These are phyloP conservation scores for Amblyopsis hoosieri DNA, from an alignment of 2,797 vertebrate species.

Conservation along the genomic window DNA sequence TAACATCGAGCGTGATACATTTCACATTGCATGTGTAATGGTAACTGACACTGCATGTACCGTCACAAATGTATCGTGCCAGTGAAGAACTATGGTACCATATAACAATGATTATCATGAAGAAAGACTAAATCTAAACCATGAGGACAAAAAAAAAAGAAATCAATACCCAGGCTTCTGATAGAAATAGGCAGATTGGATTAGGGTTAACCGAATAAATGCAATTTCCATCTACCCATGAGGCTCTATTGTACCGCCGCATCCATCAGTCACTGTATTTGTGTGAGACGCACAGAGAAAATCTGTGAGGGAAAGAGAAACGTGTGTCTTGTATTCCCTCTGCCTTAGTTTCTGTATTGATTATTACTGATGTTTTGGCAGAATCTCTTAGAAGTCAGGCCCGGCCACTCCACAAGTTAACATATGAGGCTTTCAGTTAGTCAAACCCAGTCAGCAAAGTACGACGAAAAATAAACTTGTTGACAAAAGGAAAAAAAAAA, in stretches of 20 bases:
- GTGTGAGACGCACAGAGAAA: conserved; percentile 3
- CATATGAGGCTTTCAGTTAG: conserved; percentile 12
- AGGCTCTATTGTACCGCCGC: conserved; percentile 23
- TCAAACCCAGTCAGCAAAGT: conserved; percentile 1
- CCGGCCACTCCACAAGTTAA: neutral
- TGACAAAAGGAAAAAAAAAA: neutral
- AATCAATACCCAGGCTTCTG: conserved; percentile 43
- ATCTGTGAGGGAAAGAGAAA: conserved; percentile 11
- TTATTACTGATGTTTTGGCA: conserved; percentile 7
- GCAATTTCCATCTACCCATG: conserved; percentile 46
- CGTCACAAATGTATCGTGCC: neutral
- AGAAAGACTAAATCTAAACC: neutral
- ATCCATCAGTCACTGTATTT: conserved; percentile 23
- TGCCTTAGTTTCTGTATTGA: conserved; percentile 3
- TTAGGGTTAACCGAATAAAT: conserved; percentile 58
- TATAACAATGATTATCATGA: conserved; percentile 18
- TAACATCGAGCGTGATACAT: too few relatives aligned
- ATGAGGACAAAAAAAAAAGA: neutral
- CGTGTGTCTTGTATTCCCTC: conserved; percentile 14
- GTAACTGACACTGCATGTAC: neutral
- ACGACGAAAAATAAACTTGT: neutral
- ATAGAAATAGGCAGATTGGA: conserved; percentile 48
- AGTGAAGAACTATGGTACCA: neutral
- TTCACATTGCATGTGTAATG: neutral
- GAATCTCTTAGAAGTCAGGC: conserved; percentile 9